phyloP scores from a whole-genome alignment of 92 coral and sea anemone species.

The Umimayanthus kanabou region DNA sequence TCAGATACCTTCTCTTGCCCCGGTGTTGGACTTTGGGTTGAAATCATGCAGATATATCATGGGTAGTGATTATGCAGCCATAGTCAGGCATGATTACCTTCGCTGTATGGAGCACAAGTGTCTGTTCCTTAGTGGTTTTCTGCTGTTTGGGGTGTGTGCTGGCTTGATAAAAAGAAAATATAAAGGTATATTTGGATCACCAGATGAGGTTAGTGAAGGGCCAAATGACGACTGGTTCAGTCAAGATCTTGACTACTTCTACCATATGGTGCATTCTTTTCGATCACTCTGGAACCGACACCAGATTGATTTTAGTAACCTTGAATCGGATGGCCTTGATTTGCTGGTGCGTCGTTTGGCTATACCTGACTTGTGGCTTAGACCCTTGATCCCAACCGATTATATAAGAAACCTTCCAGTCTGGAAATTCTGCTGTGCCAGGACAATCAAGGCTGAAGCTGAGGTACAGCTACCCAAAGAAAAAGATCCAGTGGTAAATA shows the following conservation, averaged over 20 bases:
- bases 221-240: constrained; percentile 84
- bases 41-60: constrained; percentile 76
- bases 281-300: constrained; percentile 67
- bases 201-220: constrained; percentile 63
- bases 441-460: constrained; percentile 12
- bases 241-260: constrained; percentile 87
- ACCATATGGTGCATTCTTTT: constrained; percentile 71
- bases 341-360: constrained; percentile 90
- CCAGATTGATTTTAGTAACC: constrained; percentile 68
- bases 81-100: constrained; percentile 66
- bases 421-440: constrained; percentile 78
- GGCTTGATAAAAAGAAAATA: constrained; percentile 70
- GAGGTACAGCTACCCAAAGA: constrained; percentile 10
- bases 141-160: constrained; percentile 63
- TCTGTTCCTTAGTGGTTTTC: constrained; percentile 63
- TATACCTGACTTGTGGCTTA: constrained; percentile 95
- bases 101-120: constrained; percentile 55
- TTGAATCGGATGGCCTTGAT: constrained; percentile 86
- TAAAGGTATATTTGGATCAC: constrained; percentile 63
- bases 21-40: constrained; percentile 68
- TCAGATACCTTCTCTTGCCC: constrained; percentile 75
- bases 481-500: neutral
- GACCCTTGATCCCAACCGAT: constrained; percentile 92
- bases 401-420: constrained; percentile 88
- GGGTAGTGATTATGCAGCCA: constrained; percentile 78